Percentiles rank a stretch among this genome's conserved stretches.
Evolutionary conservation across 1,140 invertebrate species (phyloP).

Genomic region (Artemia franciscana): DNA sequence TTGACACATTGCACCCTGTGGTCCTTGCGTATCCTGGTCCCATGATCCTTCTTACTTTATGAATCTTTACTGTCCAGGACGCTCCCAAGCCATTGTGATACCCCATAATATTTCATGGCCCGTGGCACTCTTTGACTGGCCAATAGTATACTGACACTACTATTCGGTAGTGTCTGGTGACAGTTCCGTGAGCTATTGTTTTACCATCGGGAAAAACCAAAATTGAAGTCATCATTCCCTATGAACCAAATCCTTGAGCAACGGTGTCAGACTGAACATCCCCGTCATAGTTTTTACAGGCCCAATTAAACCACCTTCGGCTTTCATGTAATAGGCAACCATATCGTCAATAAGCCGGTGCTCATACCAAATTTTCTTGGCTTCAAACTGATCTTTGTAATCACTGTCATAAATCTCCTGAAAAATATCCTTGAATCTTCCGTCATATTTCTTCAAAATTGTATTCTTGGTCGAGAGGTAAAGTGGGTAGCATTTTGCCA

Average conservation of each 20-base stretch:
- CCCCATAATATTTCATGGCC: too few relatives aligned
- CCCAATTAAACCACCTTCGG: constrained; percentile 41
- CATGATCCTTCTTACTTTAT: too few relatives aligned
- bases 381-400: constrained; percentile 67
- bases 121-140: too few relatives aligned
- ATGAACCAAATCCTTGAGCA: constrained; percentile 30
- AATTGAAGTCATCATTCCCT: too few relatives aligned
- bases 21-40: too few relatives aligned
- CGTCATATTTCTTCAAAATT: constrained; percentile 39
- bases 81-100: too few relatives aligned
- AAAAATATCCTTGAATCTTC: constrained; percentile 42
- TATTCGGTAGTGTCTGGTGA: too few relatives aligned
- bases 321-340: constrained; percentile 39
- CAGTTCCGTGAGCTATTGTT: too few relatives aligned
- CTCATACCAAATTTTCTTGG: constrained; percentile 70
- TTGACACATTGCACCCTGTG: too few relatives aligned
- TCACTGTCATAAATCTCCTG: constrained; percentile 39
- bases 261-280: constrained; percentile 39
- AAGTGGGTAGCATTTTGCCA: constrained; percentile 27
- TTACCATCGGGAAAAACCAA: too few relatives aligned
- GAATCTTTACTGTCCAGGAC: too few relatives aligned
- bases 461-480: constrained; percentile 42
- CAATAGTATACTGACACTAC: too few relatives aligned
- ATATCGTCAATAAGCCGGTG: constrained; percentile 39
- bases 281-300: constrained; percentile 42